phyloP scores from a whole-genome alignment of 2,797 vertebrate species.

The Typhlichthys subterraneus region DNA sequence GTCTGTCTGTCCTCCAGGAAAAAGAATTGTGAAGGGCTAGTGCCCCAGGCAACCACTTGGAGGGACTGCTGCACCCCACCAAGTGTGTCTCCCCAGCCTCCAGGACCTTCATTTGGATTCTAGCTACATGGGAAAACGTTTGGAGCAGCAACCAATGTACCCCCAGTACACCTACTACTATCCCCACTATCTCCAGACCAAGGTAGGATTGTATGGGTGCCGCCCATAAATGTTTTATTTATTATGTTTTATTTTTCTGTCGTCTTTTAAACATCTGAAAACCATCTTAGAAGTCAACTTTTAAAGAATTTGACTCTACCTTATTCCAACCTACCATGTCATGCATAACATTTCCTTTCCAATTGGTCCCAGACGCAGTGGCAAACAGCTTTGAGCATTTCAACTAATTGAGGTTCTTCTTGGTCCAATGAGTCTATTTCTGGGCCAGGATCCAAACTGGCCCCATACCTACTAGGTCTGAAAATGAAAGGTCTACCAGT shows the following conservation, averaged over 20 bases:
- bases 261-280: slow-evolving; percentile 11
- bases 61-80: slow-evolving; percentile 44
- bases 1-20: slow-evolving; percentile 8
- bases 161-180: slow-evolving; percentile 99
- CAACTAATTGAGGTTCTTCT: neutral
- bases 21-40: slow-evolving; percentile 19
- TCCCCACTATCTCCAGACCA: slow-evolving; percentile 97
- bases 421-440: too few relatives aligned
- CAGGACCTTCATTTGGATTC: slow-evolving; percentile 85
- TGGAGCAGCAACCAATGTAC: slow-evolving; percentile 99
- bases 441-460: neutral
- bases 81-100: slow-evolving; percentile 74
- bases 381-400: neutral
- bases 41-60: slow-evolving; percentile 50
- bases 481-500: neutral
- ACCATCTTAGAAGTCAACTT: neutral
- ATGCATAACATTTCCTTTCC: slow-evolving; percentile 4
- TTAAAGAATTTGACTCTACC: neutral
- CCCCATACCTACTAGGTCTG: neutral
- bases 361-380: neutral
- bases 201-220: slow-evolving; percentile 78
- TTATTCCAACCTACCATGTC: neutral
- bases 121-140: slow-evolving; percentile 99
- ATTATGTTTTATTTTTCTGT: slow-evolving; percentile 42
- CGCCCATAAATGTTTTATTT: neutral